phyloP scores from a whole-genome alignment of 2,113 vertebrate species.

The Chionomys nivalis region DNA sequence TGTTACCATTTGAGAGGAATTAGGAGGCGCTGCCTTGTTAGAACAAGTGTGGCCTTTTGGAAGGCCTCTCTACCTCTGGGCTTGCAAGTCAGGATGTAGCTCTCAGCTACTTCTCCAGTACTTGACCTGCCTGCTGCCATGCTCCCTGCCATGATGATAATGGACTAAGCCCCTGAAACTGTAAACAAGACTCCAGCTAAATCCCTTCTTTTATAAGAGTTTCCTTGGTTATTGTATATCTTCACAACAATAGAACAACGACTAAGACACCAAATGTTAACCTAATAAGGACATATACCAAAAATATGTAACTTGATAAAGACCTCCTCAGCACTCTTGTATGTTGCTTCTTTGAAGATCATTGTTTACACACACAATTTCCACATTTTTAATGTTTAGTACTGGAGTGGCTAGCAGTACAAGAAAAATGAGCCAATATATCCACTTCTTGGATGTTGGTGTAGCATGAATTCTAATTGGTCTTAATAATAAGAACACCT shows the following conservation, averaged over 20 bases:
- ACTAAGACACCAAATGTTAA: neutral
- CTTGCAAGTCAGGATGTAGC: neutral
- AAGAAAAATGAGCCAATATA: slow-evolving; percentile 2
- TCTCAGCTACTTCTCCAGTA: neutral
- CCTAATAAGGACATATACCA: neutral
- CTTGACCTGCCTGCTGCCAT: neutral
- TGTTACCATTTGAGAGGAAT: neutral
- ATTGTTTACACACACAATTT: slow-evolving; percentile 16
- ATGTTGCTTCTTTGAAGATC: neutral
- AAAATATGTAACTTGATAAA: slow-evolving; percentile 18
- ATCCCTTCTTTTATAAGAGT: neutral
- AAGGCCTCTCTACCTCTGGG: neutral
- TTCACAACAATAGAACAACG: neutral
- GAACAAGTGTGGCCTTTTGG: neutral
- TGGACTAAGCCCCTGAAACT: neutral
- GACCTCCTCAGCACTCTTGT: neutral
- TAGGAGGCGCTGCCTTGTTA: neutral
- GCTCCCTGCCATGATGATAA: neutral
- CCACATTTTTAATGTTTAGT: neutral
- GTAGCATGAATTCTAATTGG: too few relatives aligned
- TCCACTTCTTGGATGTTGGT: neutral
- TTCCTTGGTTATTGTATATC: neutral
- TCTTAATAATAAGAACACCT: too few relatives aligned
- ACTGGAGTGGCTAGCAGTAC: neutral
- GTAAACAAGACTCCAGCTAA: neutral